A percentile compares a stretch with the other conserved stretches of the same genome.
These are phyloP conservation scores for Emys orbicularis DNA, from an alignment of 2,797 vertebrate species.

Conservation along the genomic window DNA sequence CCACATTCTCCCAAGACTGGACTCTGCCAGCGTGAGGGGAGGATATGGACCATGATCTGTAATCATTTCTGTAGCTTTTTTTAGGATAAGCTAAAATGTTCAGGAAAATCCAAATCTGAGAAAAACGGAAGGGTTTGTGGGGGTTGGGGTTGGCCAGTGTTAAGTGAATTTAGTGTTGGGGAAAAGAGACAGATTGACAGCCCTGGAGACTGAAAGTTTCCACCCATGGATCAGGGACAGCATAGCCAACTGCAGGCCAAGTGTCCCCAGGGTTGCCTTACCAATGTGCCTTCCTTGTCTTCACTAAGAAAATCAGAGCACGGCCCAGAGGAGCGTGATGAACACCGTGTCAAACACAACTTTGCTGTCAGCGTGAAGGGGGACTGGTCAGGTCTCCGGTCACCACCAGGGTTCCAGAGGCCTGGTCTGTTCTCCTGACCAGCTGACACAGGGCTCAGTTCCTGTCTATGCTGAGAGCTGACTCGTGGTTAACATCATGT, in stretches of 20 bases:
- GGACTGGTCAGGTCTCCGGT: not conserved
- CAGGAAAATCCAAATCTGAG: not conserved
- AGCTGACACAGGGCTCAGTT: too few species aligned
- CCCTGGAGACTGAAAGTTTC: not conserved
- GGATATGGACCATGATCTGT: not conserved
- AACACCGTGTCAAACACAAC: not conserved
- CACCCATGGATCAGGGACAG: not conserved
- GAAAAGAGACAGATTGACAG: not conserved
- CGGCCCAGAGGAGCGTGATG: not conserved
- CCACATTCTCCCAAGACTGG: fast-evolving
- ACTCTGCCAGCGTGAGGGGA: fast-evolving
- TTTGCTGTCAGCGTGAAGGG: not conserved
- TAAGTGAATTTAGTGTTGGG: not conserved
- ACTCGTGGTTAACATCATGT: not conserved
- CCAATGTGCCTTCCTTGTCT: not conserved
- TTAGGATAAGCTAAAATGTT: not conserved
- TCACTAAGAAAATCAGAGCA: not conserved
- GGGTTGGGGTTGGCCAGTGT: not conserved
- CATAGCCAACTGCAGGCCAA: not conserved
- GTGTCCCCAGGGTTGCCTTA: not conserved
- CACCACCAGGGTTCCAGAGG: not conserved
- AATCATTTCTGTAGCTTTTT: fast-evolving
- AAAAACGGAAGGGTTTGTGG: not conserved
- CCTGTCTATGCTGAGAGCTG: not conserved
- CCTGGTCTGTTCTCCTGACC: not conserved